Percentiles rank a stretch among this genome's conserved stretches.
Conservation (phyloP, 2,888 invertebrate species). For the Lypha dubia region DNA sequence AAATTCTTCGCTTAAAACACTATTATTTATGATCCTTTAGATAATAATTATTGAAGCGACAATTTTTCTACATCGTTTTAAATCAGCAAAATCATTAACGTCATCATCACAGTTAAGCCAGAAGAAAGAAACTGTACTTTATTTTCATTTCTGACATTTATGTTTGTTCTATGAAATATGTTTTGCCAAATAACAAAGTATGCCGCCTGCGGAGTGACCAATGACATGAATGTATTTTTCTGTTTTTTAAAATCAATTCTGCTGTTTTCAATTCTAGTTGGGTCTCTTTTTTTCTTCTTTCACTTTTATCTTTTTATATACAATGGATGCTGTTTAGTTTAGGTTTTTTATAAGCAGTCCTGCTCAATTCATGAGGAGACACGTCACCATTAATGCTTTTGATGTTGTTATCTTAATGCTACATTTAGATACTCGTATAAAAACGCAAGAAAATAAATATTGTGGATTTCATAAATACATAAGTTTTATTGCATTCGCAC, state of each 20-base stretch:
- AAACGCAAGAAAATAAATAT: no score
- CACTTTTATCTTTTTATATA: neutral
- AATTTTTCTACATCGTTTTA: neutral
- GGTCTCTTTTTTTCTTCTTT: neutral
- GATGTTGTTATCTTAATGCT: no score
- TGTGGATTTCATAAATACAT: no score
- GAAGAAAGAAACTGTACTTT: neutral
- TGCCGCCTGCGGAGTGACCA: slow-evolving; percentile 61
- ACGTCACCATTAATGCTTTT: no score
- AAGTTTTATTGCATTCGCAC: no score
- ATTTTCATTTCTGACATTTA: neutral
- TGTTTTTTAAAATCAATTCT: neutral
- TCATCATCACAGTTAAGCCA: neutral
- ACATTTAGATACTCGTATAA: no score
- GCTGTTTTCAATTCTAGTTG: neutral
- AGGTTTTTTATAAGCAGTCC: no score
- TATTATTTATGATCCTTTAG: no score
- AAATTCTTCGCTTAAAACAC: no score
- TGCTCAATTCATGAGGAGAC: no score
- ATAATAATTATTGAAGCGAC: neutral
- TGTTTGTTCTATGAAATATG: neutral
- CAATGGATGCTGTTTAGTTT: no score
- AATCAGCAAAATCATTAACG: neutral
- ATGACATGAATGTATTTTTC: slow-evolving; percentile 21
- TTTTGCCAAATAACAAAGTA: slow-evolving; percentile 24